Base-by-base conservation (phyloP, 1,140 invertebrate genomes). In the Anastrepha ludens region DNA sequence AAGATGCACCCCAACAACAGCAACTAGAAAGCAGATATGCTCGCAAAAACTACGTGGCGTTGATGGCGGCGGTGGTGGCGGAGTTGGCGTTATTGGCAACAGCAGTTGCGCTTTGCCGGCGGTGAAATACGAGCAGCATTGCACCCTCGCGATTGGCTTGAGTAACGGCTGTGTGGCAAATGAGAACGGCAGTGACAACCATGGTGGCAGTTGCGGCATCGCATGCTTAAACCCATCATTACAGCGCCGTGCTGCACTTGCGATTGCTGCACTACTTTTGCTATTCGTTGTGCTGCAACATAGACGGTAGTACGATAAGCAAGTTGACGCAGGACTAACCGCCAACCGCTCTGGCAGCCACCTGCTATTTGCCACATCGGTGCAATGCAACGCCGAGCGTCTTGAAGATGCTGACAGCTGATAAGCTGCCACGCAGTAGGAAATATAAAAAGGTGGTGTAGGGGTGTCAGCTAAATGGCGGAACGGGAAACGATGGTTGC, bases 41-140 rank as follows among this genome's bases (percentile, higher is more conserved):
- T 44, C 41, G 41, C 41, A 44, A n/a, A 44, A 74, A 74, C 39
- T 74, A 74, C 44, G 39, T 74, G 13, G 65, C 65, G 13, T 29
- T 13, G 62, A 64, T 7, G 5, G 62, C 4, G 62, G 5, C 9
- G 8, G 29, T 11, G 29, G 29, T 39, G 3, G 15, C 17, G 67
- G 41, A 17, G 67, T 55, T 55, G n/a, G n/a, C 15, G n/a, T 5
- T 3, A 17, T 5, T 62, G n/a, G n/a, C 60, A 62, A 62, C 60
- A 62, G 44, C 44, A 47, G 70, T 74, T 81, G 47, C 15, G n/a
- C 44, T n/a, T 47, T 81, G 74, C 74, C 74, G 11, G 5, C 47
- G 74, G 50, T 81, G 74, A 81, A 81, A 81, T 81, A 81, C 74
- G 74, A 81, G 74, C 74, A 58, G n/a, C 74, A 50, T 81, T 81